Percentiles rank a stretch among this genome's conserved stretches.
Evolutionary conservation across 2,888 invertebrate genomes (phyloP).

Genomic region (Drosophila engyochracea): DNA sequence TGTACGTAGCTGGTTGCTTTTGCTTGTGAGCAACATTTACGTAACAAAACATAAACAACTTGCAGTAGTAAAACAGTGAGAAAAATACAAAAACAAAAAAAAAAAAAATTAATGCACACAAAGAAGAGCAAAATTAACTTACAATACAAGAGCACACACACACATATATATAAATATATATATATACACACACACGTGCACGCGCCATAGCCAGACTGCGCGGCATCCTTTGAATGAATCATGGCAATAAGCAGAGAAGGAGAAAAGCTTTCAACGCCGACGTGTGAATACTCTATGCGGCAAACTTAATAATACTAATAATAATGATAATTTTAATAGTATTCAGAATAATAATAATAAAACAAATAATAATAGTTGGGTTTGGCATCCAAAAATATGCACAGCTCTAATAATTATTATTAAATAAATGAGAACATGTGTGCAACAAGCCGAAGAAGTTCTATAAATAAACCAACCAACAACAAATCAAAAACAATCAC

Average conservation of each 20-base stretch:
- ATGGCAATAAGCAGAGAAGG: slow-evolving; percentile 16
- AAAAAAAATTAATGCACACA: slow-evolving; percentile 17
- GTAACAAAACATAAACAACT: slow-evolving; percentile 59
- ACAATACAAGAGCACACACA: slow-evolving; percentile 4
- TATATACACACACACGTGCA: not conserved
- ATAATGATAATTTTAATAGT: not conserved
- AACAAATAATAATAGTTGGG: not conserved
- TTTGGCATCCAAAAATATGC: not conserved
- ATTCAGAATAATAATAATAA: not conserved
- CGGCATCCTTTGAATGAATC: slow-evolving; percentile 53
- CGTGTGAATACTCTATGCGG: slow-evolving; percentile 25
- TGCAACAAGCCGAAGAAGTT: not conserved
- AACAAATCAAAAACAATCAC: not conserved
- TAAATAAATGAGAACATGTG: not conserved
- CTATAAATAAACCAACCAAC: not conserved
- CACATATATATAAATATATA: not conserved
- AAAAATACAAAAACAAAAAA: not conserved
- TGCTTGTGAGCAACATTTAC: slow-evolving; percentile 46
- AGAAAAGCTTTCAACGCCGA: not conserved
- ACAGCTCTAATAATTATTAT: not conserved
- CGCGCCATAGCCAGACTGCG: slow-evolving; percentile 6
- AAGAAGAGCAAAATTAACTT: slow-evolving; percentile 4
- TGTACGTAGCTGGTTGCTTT: not conserved
- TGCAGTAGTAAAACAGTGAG: slow-evolving; percentile 31
- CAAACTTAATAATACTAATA: not conserved